These are phyloP conservation scores for Sylvia borin DNA, from an alignment of 2,797 vertebrate species.

Conservation along the genomic window DNA sequence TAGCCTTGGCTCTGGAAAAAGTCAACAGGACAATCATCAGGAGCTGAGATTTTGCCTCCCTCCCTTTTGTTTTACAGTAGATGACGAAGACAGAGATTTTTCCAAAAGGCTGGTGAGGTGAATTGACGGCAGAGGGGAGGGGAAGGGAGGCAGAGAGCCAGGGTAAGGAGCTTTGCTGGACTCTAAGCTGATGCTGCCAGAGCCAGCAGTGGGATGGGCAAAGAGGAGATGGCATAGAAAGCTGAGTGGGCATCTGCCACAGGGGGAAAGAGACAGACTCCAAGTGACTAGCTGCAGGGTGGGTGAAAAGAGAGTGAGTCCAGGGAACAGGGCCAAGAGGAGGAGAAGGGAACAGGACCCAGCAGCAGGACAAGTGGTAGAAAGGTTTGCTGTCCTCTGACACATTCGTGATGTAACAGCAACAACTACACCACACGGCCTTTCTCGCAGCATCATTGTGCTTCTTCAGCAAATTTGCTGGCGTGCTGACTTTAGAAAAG, in stretches of 20 bases:
- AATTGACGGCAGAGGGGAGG: not conserved
- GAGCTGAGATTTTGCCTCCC: not conserved
- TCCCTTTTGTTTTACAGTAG: constrained; percentile 16
- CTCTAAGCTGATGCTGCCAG: not conserved
- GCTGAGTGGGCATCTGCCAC: not conserved
- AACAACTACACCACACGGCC: not conserved
- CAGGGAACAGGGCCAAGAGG: not conserved
- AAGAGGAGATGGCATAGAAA: not conserved
- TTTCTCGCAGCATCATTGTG: not conserved
- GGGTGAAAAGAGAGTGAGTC: not conserved
- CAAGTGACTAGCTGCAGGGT: fast-evolving
- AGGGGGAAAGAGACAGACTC: not conserved
- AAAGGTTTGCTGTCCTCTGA: not conserved
- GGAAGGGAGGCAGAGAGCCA: not conserved
- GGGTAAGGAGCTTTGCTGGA: not conserved
- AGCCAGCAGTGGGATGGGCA: not conserved
- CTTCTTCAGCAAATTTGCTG: not conserved
- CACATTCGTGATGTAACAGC: not conserved
- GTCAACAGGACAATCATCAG: not conserved
- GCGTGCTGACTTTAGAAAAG: not conserved
- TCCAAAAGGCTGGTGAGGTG: not conserved
- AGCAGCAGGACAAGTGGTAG: not conserved
- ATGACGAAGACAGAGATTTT: constrained; percentile 10
- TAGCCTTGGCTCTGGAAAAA: not conserved
- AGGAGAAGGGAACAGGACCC: not conserved